phyloP scores from a whole-genome alignment of 2,888 invertebrate genomes.

The Volucella inanis region DNA sequence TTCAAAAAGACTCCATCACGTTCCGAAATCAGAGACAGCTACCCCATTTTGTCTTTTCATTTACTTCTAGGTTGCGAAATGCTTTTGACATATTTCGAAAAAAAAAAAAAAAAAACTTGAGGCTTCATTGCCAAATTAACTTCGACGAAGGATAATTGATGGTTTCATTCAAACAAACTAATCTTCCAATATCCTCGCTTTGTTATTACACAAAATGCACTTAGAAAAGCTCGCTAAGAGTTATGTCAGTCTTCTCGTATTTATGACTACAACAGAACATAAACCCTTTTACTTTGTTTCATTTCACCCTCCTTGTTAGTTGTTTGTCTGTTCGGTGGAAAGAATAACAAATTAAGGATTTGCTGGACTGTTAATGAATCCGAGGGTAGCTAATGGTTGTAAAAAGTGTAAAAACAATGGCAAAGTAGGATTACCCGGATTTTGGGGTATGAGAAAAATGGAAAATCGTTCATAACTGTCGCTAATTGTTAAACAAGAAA shows the following conservation, averaged over 20 bases:
- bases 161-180: constrained; percentile 56
- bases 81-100: neutral
- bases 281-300: constrained; percentile 30
- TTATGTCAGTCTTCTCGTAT: constrained; percentile 19
- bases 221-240: constrained; percentile 28
- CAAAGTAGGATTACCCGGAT: constrained; percentile 19
- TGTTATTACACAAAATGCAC: constrained; percentile 31
- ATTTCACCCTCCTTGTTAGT: constrained; percentile 22
- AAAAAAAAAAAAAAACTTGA: constrained; percentile 1
- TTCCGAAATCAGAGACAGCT: neutral
- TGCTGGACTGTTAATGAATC: constrained; percentile 54
- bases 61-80: no score
- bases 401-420: constrained; percentile 24
- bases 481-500: constrained; percentile 70
- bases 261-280: constrained; percentile 6
- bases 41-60: neutral
- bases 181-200: constrained; percentile 42
- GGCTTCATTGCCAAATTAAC: constrained; percentile 16
- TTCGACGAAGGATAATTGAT: constrained; percentile 40
- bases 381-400: constrained; percentile 60
- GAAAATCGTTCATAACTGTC: constrained; percentile 60
- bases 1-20: no score
- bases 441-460: constrained; percentile 6
- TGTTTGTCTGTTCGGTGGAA: neutral
- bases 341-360: constrained; percentile 64